Evolutionary conservation across 2,113 vertebrate genomes (phyloP).

Genomic region (Cichladusa arquata): DNA sequence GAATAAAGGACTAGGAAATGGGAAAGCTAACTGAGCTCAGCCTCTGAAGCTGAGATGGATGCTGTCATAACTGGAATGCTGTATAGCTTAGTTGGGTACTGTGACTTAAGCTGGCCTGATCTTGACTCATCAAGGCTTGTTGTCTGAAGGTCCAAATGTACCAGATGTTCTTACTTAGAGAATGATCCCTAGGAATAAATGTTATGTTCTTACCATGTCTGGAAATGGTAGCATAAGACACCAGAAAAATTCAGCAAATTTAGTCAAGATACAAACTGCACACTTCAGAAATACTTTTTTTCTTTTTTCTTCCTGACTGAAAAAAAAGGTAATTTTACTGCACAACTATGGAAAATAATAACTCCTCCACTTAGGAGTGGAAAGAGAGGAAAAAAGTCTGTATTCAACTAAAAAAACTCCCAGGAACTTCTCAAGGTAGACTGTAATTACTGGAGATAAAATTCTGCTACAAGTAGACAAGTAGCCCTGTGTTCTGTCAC

Average conservation of each 20-base stretch:
- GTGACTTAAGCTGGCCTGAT: background rate
- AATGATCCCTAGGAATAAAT: background rate
- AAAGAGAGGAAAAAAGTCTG: background rate
- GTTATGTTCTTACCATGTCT: background rate
- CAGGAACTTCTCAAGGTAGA: background rate
- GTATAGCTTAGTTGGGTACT: background rate
- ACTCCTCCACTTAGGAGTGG: background rate
- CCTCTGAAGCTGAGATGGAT: background rate
- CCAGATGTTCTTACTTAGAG: conserved; percentile 16
- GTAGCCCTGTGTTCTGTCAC: background rate
- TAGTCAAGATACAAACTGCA: background rate
- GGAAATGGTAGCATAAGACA: background rate
- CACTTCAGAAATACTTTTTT: background rate
- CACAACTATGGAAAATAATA: background rate
- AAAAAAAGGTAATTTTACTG: background rate
- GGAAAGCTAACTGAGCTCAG: background rate
- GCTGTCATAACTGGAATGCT: background rate
- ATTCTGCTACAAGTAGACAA: background rate
- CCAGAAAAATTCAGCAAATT: background rate
- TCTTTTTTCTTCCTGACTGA: background rate
- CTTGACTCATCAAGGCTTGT: background rate
- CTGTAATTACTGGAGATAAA: conserved; percentile 10
- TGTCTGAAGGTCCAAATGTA: background rate
- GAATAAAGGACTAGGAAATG: background rate
- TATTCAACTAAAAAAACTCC: background rate